Evolutionary conservation across 2,888 invertebrate genomes (phyloP), one percentile per base, ranked within the genome.

Genomic region (Chydorus sphaericus): DNA sequence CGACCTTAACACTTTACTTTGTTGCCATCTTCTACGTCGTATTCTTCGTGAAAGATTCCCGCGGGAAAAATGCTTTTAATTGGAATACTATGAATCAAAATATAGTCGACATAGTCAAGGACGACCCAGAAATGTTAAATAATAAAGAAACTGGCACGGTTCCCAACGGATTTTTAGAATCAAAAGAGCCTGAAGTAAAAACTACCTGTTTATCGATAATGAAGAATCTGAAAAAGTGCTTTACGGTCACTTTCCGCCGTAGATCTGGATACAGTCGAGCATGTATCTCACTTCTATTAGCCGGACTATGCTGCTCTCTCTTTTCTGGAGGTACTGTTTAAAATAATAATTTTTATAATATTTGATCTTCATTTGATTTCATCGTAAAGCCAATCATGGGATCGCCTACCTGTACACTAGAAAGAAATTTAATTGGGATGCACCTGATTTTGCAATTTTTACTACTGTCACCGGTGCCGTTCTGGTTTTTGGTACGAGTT

Each of bases 391-490:
- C 14, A 52, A 31, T 33, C 8, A 31, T 18, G 8, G 20, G 10
- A 33, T 55, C 7, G 48, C 36, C 4, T 55, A 55, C 26, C 36
- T 55, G 10, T 55, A 49, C 26, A 26, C 49, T 7, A 48, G 55
- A 23, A 55, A 55, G 18, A 48, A 38, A 18, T 55, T 55, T 23
- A 28, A 29, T 3, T 55, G 55, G 55, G 55, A 55, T 48, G 48
- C 37, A n/a, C 48, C 55, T 2, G 48, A 55, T 14, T 55, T 29
- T 20, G 48, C 49, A n/a, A 31, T 36, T 7, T 55, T 33, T 16
- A n/a, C 31, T 16, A 39, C 49, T 11, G 18, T 55, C 2, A 23
- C 20, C 4, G 31, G 33, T 33, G 48, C 55, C 11, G 23, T 33
- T 28, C 20, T 49, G 2, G 30, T 30, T 4, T 36, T 33, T 33